Percentiles rank a stretch among this genome's conserved stretches.
Evolutionary conservation across 1,140 invertebrate species (phyloP).

Genomic region (Antheraea mylitta): DNA sequence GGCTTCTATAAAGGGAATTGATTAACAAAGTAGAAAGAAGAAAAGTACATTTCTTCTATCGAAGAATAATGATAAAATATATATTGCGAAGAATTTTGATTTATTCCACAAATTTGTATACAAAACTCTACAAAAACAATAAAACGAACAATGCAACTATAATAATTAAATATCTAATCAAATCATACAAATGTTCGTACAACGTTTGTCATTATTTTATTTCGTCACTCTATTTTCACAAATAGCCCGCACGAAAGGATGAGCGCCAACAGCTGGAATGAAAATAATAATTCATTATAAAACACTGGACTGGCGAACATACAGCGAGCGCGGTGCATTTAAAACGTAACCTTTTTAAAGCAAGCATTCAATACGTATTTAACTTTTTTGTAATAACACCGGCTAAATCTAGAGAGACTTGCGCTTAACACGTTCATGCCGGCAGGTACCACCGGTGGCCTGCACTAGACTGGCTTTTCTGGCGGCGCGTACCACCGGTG

Average conservation of each 20-base stretch:
- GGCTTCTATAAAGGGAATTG: too few species aligned
- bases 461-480: too few species aligned
- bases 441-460: too few species aligned
- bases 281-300: slow-evolving; percentile 24
- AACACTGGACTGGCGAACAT: not conserved
- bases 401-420: too few species aligned
- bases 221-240: slow-evolving; percentile 84
- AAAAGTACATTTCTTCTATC: too few species aligned
- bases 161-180: slow-evolving; percentile 24
- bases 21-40: too few species aligned
- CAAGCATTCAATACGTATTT: too few species aligned
- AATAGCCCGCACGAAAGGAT: slow-evolving; percentile 87
- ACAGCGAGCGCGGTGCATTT: too few species aligned
- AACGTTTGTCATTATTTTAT: not conserved
- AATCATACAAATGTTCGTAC: slow-evolving; percentile 26
- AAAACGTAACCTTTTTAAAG: too few species aligned
- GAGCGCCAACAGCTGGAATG: slow-evolving; percentile 84
- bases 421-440: too few species aligned
- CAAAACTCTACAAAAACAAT: not conserved
- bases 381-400: too few species aligned
- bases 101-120: slow-evolving; percentile 6
- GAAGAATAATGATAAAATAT: not conserved
- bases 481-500: too few species aligned
- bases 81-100: slow-evolving; percentile 8
- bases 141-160: slow-evolving; percentile 19